These are phyloP conservation scores for Chondrosia reniformis DNA, from an alignment of 37 sponge, comb jelly and placozoan species.

Conservation along the genomic window DNA sequence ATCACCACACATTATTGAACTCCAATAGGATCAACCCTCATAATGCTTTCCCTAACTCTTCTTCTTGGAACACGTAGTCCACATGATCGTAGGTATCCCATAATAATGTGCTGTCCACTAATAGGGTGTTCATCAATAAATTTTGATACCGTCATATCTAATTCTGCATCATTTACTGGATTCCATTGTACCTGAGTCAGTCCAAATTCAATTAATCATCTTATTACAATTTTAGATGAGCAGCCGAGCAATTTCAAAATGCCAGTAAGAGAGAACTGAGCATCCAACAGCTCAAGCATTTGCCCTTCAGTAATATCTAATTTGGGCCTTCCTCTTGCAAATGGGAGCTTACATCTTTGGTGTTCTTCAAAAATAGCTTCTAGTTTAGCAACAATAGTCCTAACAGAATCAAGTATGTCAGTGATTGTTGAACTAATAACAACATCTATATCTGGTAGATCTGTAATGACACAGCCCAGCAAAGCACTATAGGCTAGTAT, in stretches of 20 bases:
- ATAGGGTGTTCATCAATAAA: neutral
- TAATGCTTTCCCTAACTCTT: slow-evolving; percentile 23
- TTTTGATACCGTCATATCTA: no score
- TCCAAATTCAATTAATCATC: neutral
- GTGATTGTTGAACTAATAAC: no score
- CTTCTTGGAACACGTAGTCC: slow-evolving; percentile 25
- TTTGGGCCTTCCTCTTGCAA: no score
- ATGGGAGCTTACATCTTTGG: no score
- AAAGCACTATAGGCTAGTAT: no score
- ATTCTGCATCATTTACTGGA: no score
- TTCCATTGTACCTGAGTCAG: neutral
- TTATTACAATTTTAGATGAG: neutral
- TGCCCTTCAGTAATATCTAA: neutral
- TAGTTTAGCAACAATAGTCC: no score
- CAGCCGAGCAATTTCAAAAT: neutral
- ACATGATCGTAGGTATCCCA: slow-evolving; percentile 1
- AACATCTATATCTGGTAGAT: no score
- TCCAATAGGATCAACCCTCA: slow-evolving; percentile 33
- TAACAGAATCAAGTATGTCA: no score
- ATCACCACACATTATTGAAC: neutral
- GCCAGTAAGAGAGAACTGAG: neutral
- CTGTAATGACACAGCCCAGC: no score
- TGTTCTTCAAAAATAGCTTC: no score
- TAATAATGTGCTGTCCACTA: neutral
- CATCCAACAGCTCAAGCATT: neutral